Percentiles rank a stretch among this genome's conserved stretches.
These are phyloP conservation scores for Agriotes lineatus DNA, from an alignment of 2,888 invertebrate species.

Conservation along the genomic window DNA sequence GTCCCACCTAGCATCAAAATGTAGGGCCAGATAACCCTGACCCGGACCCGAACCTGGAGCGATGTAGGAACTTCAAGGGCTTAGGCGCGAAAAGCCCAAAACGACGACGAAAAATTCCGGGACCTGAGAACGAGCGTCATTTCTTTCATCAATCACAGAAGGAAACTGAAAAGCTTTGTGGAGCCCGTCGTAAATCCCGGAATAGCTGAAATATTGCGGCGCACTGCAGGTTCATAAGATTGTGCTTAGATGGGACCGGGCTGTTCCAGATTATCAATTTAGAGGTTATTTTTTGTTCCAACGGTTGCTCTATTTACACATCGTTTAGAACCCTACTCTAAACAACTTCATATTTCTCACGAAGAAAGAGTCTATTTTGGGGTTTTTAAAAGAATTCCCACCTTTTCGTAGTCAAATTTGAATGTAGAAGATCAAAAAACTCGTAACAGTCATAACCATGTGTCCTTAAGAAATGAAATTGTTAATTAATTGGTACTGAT, in stretches of 20 bases:
- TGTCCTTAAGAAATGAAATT: no score
- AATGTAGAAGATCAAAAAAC: no score
- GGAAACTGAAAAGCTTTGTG: neutral
- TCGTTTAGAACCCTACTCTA: no score
- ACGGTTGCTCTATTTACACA: neutral
- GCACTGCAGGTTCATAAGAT: neutral
- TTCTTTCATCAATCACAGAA: conserved; percentile 9
- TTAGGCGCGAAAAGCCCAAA: neutral
- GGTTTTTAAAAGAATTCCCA: no score
- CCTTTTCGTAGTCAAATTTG: no score
- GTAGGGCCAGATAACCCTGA: neutral
- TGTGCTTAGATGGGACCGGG: neutral
- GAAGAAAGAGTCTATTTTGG: no score
- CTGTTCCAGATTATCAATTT: neutral
- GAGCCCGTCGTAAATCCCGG: neutral
- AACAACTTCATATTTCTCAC: no score
- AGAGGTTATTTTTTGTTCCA: neutral
- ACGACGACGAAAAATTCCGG: neutral
- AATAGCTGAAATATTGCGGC: conserved; percentile 4
- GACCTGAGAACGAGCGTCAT: neutral
- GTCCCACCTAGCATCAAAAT: no score
- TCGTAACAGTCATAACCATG: no score
- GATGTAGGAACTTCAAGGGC: neutral
- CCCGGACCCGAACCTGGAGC: neutral
- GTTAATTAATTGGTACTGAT: no score